Base-by-base conservation (phyloP, 2,797 vertebrate species). In the Bradypus variegatus region DNA sequence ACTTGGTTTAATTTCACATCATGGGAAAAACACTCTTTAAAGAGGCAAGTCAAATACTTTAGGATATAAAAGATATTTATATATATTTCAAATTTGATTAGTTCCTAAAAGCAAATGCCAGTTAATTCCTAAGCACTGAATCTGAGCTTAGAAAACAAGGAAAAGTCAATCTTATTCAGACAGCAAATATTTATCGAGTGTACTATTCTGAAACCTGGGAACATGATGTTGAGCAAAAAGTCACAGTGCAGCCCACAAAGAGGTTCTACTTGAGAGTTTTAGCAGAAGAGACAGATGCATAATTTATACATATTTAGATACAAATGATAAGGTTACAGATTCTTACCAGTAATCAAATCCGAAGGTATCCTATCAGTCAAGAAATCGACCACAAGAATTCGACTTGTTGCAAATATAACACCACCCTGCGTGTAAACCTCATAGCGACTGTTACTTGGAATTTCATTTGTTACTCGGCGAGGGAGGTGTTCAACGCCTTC, bases 341-440 rank as follows among this genome's bases (percentile, higher is more conserved):
- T 90, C 97, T 97, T 96, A 98, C 98, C 99, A 2, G 98, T 98
- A 95, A 99, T 98, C 85, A 99, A 98, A 95, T 98, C 98, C 85
- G 99, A 98, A 77, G 99, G 99, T 96, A 99, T 99, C 93, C 98
- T 98, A 91, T 99, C 98, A 0, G 99, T 99, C 92, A 99, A 98
- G 95, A 99, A 99, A 97, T 99, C 99, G 16, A 99, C 99, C 95
- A 99, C 98, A 86, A 99, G 98, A 95, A 99, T 99, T 62, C 99
- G 98, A 94, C 99, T 99, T 85, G 99, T 99, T 93, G 99, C 99
- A 95, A 99, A 99, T 95, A 99, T 96, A 45, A 99, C 98, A 2
- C 99, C 99, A 33, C 99, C 99, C 92, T 98, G 98, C 0, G 98
- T 99, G 97, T 99, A 99, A 9, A 99, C 98, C 3, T 98, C 97